Evolutionary conservation across 2,888 invertebrate species (phyloP).

Genomic region (Melieria omissa): DNA sequence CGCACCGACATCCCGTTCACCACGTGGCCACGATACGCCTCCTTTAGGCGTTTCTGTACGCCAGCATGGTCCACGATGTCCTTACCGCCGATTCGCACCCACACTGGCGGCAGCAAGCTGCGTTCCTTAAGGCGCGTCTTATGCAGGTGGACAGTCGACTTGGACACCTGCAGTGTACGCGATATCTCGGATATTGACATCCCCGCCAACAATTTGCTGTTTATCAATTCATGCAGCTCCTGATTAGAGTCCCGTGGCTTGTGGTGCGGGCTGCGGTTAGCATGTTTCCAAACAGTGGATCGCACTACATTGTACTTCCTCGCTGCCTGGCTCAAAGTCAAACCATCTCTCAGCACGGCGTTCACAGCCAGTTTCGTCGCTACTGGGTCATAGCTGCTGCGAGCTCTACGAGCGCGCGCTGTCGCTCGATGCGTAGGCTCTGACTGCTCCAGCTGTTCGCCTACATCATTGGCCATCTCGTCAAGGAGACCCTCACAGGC

Average conservation of each 20-base stretch:
- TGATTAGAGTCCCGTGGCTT: slow-evolving; percentile 39
- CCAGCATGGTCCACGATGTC: slow-evolving; percentile 27
- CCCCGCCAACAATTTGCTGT: slow-evolving; percentile 43
- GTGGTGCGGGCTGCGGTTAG: slow-evolving; percentile 44
- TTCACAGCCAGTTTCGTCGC: slow-evolving; percentile 38
- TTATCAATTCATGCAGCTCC: slow-evolving; percentile 40
- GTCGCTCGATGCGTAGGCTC: not conserved
- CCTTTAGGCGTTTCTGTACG: slow-evolving; percentile 41
- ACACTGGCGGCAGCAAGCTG: slow-evolving; percentile 40
- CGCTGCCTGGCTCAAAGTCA: slow-evolving; percentile 46
- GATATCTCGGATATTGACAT: slow-evolving; percentile 45
- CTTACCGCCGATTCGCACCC: slow-evolving; percentile 9
- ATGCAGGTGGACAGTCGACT: slow-evolving; percentile 47
- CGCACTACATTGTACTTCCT: slow-evolving; percentile 43
- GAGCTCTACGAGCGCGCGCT: not conserved
- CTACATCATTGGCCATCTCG: slow-evolving; percentile 39
- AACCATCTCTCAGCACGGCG: slow-evolving; percentile 42
- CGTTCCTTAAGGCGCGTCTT: slow-evolving; percentile 44
- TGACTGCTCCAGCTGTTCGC: too few relatives aligned
- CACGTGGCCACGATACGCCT: slow-evolving; percentile 44
- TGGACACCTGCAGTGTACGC: slow-evolving; percentile 44
- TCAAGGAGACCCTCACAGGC: slow-evolving; percentile 36
- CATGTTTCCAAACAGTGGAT: slow-evolving; percentile 45
- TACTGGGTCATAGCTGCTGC: slow-evolving; percentile 24
- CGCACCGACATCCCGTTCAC: slow-evolving; percentile 49